These are phyloP conservation scores for Amphipoea oculea DNA, from an alignment of 2,888 invertebrate species.

Conservation along the genomic window DNA sequence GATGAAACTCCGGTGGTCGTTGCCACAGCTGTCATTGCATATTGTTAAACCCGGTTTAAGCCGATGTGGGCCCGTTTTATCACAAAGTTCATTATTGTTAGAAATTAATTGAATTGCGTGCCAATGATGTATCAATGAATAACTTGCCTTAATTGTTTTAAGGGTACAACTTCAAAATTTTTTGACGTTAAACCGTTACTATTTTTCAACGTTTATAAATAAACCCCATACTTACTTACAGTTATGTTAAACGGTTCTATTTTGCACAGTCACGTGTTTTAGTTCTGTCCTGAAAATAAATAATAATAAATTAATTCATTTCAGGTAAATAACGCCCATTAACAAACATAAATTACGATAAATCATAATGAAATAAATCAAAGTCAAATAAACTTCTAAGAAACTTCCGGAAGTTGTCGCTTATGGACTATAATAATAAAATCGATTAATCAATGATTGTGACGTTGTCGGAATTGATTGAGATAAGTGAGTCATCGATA, in stretches of 20 bases:
- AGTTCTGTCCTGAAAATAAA: no score
- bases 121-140: neutral
- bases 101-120: neutral
- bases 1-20: constrained; percentile 34
- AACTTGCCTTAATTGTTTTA: neutral
- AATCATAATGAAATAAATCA: no score
- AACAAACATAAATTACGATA: no score
- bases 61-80: constrained; percentile 15
- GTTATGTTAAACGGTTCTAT: no score
- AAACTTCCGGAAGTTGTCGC: constrained; percentile 7
- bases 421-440: neutral
- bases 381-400: no score
- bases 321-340: no score
- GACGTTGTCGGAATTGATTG: neutral
- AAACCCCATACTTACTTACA: no score
- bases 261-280: no score
- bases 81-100: neutral
- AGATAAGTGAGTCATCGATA: constrained; percentile 3
- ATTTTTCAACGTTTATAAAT: no score
- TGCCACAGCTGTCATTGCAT: constrained; percentile 35
- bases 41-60: constrained; percentile 23
- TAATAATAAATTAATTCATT: no score
- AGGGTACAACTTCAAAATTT: neutral
- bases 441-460: constrained; percentile 28
- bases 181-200: no score